phyloP scores from a whole-genome alignment of 2,113 vertebrate genomes.

The Arvicanthis niloticus region DNA sequence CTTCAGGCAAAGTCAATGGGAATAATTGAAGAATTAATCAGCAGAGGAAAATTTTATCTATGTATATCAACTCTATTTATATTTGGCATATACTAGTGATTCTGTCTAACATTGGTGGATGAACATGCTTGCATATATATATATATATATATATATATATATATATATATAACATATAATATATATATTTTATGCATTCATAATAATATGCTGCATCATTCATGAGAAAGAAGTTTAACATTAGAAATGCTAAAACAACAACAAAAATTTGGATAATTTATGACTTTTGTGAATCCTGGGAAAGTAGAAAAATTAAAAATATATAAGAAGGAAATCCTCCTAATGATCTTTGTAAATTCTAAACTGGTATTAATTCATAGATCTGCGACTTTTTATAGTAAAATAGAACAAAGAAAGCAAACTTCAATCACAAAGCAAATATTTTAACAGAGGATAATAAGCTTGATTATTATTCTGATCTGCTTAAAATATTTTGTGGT shows the following conservation, averaged over 20 bases:
- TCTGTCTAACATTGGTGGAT: not conserved
- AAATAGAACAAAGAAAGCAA: not conserved
- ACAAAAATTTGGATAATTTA: not conserved
- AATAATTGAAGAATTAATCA: not conserved
- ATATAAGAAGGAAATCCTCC: not conserved
- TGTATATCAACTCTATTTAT: not conserved
- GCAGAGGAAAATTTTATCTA: not conserved
- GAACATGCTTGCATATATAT: not conserved
- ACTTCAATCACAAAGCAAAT: not conserved
- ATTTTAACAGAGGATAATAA: not conserved
- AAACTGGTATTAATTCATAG: not conserved
- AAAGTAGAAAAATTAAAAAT: not conserved
- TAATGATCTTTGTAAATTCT: not conserved
- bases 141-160: not conserved
- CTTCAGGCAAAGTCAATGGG: not conserved
- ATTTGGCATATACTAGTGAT: not conserved
- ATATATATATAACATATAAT: too few relatives aligned
- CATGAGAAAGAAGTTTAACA: not conserved
- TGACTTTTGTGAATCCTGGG: not conserved
- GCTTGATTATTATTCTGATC: not conserved
- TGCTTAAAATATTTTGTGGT: not conserved
- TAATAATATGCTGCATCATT: not conserved
- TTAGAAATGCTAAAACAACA: not conserved
- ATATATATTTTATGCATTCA: not conserved
- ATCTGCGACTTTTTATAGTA: not conserved